phyloP scores from a whole-genome alignment of 2,113 vertebrate species.

The Saguinus midas region DNA sequence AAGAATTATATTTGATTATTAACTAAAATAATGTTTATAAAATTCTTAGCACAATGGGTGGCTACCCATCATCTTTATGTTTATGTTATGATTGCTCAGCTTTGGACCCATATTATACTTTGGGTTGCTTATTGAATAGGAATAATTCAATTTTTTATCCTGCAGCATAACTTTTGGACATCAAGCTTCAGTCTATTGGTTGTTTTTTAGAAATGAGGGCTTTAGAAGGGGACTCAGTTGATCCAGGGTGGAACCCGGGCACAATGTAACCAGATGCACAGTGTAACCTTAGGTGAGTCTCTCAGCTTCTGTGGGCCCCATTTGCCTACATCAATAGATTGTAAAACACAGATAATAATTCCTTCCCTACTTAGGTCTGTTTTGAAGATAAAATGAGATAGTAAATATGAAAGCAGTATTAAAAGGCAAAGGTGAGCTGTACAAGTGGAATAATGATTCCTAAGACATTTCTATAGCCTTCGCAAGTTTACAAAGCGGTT shows the following conservation, averaged over 20 bases:
- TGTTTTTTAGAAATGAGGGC: background rate
- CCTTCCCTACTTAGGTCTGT: background rate
- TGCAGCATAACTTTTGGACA: background rate
- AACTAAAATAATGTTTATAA: background rate
- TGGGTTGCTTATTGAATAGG: background rate
- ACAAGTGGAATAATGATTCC: background rate
- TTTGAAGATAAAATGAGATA: conserved; percentile 36
- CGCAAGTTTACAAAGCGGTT: background rate
- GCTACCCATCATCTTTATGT: background rate
- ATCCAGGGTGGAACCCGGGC: background rate
- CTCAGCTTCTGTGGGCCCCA: background rate
- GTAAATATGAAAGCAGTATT: conserved; percentile 37
- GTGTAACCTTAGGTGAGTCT: background rate
- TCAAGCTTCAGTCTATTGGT: background rate
- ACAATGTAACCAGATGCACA: background rate
- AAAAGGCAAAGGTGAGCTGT: conserved; percentile 22
- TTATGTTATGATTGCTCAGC: background rate
- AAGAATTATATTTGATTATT: background rate
- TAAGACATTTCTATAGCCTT: background rate
- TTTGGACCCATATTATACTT: background rate
- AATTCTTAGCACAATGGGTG: background rate
- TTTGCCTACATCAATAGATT: background rate
- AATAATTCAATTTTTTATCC: background rate
- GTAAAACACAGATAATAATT: conserved; percentile 31
- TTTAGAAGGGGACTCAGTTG: background rate